These are phyloP conservation scores for Hippolais icterina DNA, from an alignment of 2,113 vertebrate species.

Conservation along the genomic window DNA sequence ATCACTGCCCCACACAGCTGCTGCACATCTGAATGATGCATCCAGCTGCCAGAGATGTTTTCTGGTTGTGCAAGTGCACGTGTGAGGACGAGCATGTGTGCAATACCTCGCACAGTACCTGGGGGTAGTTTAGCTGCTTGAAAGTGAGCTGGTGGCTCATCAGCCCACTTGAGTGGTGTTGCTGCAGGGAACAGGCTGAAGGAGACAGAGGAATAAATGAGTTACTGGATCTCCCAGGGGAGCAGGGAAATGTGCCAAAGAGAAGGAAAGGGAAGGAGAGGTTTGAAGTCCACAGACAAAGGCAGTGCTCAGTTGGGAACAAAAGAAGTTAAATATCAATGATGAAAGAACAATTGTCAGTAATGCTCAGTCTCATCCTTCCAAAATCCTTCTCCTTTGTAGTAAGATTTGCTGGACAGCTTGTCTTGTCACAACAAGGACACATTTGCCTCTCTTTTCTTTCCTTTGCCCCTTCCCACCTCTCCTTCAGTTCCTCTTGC, in stretches of 20 bases:
- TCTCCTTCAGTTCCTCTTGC: constrained; percentile 4
- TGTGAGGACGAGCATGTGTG: fast-evolving
- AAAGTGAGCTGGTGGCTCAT: not conserved
- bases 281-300: constrained; percentile 7
- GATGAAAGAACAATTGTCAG: not conserved
- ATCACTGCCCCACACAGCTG: not conserved
- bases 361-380: not conserved
- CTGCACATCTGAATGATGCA: not conserved
- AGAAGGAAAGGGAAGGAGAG: not conserved
- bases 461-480: not conserved
- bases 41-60: not conserved
- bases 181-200: not conserved
- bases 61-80: fast-evolving
- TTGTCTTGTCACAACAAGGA: not conserved
- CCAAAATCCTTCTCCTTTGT: constrained; percentile 11
- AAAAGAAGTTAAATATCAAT: not conserved
- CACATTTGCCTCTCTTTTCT: not conserved
- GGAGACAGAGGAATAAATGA: not conserved
- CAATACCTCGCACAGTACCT: not conserved
- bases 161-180: not conserved
- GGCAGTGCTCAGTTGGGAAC: not conserved
- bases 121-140: not conserved
- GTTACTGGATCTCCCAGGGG: not conserved
- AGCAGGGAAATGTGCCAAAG: not conserved
- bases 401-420: not conserved